phyloP scores from a whole-genome alignment of 1,140 invertebrate species.

The Geopemphigus sp. region DNA sequence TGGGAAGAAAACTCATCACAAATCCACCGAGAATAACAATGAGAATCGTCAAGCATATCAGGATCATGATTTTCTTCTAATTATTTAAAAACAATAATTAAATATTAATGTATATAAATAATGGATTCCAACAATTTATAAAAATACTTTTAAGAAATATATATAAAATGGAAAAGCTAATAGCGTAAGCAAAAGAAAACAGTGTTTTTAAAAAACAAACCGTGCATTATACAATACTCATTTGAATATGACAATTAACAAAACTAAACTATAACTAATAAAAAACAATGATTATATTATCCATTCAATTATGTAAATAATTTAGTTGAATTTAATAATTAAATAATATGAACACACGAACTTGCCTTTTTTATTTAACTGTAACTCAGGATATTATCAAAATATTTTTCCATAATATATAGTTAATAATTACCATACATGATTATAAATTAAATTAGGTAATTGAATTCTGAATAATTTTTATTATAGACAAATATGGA shows the following conservation, averaged over 20 bases:
- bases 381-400: neutral
- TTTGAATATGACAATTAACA: conserved; percentile 28
- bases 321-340: neutral
- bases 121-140: neutral
- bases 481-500: neutral
- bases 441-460: neutral
- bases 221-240: conserved; percentile 6
- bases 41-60: conserved; percentile 91
- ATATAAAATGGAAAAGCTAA: conserved; percentile 13
- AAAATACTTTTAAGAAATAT: neutral
- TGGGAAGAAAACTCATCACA: conserved; percentile 67
- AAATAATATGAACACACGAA: neutral
- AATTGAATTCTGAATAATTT: neutral
- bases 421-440: too few species aligned
- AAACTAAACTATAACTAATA: conserved; percentile 20
- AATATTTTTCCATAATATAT: too few species aligned
- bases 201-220: conserved; percentile 31
- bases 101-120: conserved; percentile 30
- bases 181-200: conserved; percentile 40
- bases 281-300: neutral
- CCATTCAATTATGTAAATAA: neutral
- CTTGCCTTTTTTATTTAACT: conserved; percentile 16
- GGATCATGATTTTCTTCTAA: conserved; percentile 99
- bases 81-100: conserved; percentile 45
- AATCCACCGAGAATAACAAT: conserved; percentile 77